phyloP scores from a whole-genome alignment of 2,113 vertebrate species.

The Ptychochromis oligacanthus region DNA sequence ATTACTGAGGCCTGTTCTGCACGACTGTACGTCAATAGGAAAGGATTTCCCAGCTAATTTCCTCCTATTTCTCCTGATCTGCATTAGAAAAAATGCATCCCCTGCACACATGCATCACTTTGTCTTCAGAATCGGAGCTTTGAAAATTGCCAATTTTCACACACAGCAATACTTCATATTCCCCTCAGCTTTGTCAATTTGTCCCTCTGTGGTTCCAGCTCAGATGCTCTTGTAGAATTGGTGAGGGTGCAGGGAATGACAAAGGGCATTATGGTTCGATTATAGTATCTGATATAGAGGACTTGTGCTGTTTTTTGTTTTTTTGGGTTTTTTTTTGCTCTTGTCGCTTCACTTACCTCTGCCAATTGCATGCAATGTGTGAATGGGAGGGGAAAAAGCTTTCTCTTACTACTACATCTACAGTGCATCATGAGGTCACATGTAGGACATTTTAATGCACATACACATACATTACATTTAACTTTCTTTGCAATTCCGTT shows the following conservation, averaged over 20 bases:
- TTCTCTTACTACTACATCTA: neutral
- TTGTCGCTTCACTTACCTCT: neutral
- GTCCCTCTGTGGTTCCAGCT: neutral
- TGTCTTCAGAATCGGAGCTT: neutral
- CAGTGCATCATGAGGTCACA: neutral
- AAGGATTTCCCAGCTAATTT: slow-evolving; percentile 6
- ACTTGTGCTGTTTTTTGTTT: neutral
- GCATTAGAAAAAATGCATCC: neutral
- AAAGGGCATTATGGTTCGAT: slow-evolving; percentile 24
- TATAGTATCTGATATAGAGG: neutral
- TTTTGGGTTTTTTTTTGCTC: neutral
- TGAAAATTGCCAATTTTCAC: slow-evolving; percentile 41
- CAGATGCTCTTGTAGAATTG: neutral
- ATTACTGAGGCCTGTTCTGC: neutral
- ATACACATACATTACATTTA: too few species aligned
- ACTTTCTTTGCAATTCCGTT: neutral
- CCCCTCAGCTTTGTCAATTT: slow-evolving; percentile 23
- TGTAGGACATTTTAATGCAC: neutral
- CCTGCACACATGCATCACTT: neutral
- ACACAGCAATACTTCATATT: slow-evolving; percentile 27
- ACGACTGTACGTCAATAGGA: neutral
- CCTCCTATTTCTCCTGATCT: slow-evolving; percentile 16
- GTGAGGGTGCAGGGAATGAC: neutral
- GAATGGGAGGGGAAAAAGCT: neutral
- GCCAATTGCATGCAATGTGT: neutral